Conservation (phyloP, 2,113 vertebrate species). For the zebrafish (Danio rerio) region DNA sequence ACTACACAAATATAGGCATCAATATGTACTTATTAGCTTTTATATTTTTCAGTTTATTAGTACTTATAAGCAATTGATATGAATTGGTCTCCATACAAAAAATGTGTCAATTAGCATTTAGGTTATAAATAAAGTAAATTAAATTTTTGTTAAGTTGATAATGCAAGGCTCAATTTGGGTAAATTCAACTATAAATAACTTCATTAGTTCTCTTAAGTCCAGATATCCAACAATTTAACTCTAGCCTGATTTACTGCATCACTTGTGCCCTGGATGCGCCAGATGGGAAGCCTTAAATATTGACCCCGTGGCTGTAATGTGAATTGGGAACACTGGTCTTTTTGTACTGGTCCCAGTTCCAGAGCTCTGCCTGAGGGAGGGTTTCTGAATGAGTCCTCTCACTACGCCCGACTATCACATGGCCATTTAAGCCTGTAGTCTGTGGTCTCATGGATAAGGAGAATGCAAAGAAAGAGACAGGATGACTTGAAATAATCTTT, state of each 20-base stretch:
- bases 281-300: conserved; percentile 53
- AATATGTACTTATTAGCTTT: too few species aligned
- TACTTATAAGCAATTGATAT: too few species aligned
- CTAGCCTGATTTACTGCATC: not conserved
- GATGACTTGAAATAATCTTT: conserved; percentile 73
- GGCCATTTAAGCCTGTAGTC: conserved; percentile 34
- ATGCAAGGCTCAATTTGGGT: not conserved
- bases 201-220: not conserved
- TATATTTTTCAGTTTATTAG: too few species aligned
- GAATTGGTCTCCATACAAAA: too few species aligned
- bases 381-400: conserved; percentile 42
- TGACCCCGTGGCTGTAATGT: conserved; percentile 32
- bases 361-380: conserved; percentile 34
- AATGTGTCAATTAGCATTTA: too few species aligned
- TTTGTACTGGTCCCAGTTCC: conserved; percentile 46
- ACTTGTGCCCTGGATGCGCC: conserved; percentile 2
- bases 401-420: conserved; percentile 40
- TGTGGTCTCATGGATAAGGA: conserved; percentile 25
- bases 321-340: conserved; percentile 52
- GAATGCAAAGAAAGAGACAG: conserved; percentile 63
- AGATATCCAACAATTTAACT: not conserved
- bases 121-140: too few species aligned
- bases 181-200: not conserved
- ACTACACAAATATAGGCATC: too few species aligned
- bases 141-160: not conserved